Conservation (phyloP, 2,797 vertebrate genomes). For the Psittacula derbiana region DNA sequence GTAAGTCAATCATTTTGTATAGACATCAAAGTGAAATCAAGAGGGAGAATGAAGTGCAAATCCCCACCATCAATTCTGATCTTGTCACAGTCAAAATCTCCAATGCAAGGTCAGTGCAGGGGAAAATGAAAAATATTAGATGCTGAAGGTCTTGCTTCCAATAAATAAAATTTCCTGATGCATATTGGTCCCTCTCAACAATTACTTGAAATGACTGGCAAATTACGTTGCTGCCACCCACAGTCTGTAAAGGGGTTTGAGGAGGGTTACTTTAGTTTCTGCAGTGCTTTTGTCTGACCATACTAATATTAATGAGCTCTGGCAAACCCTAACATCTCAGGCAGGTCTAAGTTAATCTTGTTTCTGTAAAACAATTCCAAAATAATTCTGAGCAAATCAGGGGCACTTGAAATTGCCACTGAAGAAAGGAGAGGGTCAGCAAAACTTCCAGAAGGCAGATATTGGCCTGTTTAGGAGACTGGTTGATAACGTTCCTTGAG, state of each 20-base stretch:
- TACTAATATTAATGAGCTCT: background rate
- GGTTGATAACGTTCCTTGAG: background rate
- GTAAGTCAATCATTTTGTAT: conserved; percentile 11
- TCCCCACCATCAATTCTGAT: conserved; percentile 1
- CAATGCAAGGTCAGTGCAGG: background rate
- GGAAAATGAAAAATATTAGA: background rate
- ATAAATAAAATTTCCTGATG: background rate
- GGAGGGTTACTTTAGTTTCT: background rate
- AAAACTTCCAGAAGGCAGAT: background rate
- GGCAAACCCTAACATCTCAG: background rate
- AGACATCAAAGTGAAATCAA: background rate
- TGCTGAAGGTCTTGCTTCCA: background rate
- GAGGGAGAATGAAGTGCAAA: background rate
- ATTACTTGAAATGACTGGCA: background rate
- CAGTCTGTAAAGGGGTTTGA: background rate
- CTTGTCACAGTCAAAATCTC: background rate
- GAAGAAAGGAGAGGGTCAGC: background rate
- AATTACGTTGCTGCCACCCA: background rate
- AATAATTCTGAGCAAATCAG: background rate
- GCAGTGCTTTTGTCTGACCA: background rate
- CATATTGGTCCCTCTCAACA: background rate
- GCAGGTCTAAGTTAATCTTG: background rate
- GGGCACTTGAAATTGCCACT: background rate
- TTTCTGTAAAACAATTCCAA: background rate
- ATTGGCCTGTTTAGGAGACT: background rate